These are phyloP conservation scores for Lamproptera curius DNA, from an alignment of 2,888 invertebrate genomes.

Conservation along the genomic window DNA sequence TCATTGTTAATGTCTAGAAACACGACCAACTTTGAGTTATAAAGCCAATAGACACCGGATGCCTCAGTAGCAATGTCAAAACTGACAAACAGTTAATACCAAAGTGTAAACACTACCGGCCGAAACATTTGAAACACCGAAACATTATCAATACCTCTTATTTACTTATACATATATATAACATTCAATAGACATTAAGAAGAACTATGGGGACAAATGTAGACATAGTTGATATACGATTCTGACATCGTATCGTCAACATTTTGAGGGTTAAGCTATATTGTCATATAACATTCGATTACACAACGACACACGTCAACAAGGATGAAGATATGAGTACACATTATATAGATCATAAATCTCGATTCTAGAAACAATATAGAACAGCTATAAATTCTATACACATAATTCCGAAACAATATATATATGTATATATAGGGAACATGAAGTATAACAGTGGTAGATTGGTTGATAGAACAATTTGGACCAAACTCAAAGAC, in stretches of 20 bases:
- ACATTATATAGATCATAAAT: conserved; percentile 54
- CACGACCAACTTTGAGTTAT: conserved; percentile 69
- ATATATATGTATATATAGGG: conserved; percentile 37
- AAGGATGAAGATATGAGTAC: conserved; percentile 67
- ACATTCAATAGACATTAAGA: conserved; percentile 74
- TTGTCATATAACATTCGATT: conserved; percentile 65
- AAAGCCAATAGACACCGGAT: conserved; percentile 29
- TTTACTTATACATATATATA: conserved; percentile 69
- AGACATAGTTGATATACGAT: conserved; percentile 6
- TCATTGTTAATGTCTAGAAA: too few species aligned
- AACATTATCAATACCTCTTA: conserved; percentile 55
- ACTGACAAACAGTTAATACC: too few species aligned
- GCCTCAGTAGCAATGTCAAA: conserved; percentile 70
- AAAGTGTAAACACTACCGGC: conserved; percentile 50
- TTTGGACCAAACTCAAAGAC: too few species aligned
- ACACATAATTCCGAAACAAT: conserved; percentile 45
- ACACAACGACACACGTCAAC: conserved; percentile 59
- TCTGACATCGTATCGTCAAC: not conserved
- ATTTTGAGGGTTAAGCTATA: conserved; percentile 54
- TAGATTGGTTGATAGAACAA: conserved; percentile 51
- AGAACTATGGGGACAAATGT: conserved; percentile 60
- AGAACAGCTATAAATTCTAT: conserved; percentile 54
- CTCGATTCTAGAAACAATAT: conserved; percentile 37
- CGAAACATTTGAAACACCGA: conserved; percentile 43
- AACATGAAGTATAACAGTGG: conserved; percentile 60